Conservation (phyloP, 2,888 invertebrate genomes). For the Hemicrepidius hirtus region DNA sequence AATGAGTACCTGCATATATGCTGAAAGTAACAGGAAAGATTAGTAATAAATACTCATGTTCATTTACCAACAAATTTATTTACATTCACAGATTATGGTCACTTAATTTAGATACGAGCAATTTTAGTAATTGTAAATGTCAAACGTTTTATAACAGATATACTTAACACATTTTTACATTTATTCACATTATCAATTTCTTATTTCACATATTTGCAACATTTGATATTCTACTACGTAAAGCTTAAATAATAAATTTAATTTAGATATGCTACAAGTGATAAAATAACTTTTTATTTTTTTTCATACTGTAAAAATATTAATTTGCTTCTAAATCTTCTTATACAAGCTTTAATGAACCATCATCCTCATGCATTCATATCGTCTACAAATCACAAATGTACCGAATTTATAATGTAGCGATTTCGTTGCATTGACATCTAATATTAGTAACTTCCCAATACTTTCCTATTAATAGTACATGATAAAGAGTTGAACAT, state of each 20-base stretch:
- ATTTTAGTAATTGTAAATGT: slow-evolving; percentile 25
- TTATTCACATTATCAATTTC: slow-evolving; percentile 23
- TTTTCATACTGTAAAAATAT: slow-evolving; percentile 14
- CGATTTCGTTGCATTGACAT: slow-evolving; percentile 22
- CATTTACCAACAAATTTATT: slow-evolving; percentile 36
- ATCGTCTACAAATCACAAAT: slow-evolving; percentile 3
- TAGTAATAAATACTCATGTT: neutral
- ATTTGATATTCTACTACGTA: slow-evolving; percentile 15
- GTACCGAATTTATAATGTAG: slow-evolving; percentile 7
- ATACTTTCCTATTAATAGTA: neutral
- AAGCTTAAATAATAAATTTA: slow-evolving; percentile 26
- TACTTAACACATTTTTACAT: slow-evolving; percentile 29
- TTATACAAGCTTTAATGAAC: slow-evolving; percentile 12
- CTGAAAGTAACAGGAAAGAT: no score
- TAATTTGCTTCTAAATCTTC: neutral
- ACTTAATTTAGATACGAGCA: slow-evolving; percentile 22
- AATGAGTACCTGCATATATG: no score
- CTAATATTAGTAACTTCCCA: neutral
- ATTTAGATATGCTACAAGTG: slow-evolving; percentile 25
- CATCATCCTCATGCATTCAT: slow-evolving; percentile 1
- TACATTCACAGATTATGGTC: slow-evolving; percentile 32
- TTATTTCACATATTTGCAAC: slow-evolving; percentile 7
- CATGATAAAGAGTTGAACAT: slow-evolving; percentile 1
- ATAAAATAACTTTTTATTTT: slow-evolving; percentile 4
- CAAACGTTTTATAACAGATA: slow-evolving; percentile 15